Base-by-base conservation (phyloP, 2,797 vertebrate species). In the Gallinago nigripennis region DNA sequence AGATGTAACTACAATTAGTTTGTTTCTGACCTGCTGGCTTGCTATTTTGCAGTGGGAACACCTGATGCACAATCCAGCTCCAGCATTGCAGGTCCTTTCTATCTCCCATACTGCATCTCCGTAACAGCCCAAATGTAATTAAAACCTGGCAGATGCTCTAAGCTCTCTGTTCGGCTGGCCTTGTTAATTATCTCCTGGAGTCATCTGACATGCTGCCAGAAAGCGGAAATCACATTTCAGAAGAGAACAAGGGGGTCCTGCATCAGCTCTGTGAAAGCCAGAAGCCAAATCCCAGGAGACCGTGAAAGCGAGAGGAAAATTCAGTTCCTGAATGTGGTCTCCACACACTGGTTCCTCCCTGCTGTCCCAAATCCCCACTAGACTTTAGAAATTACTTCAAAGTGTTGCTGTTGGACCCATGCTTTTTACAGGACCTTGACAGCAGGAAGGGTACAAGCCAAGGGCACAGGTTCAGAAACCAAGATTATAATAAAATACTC, bases 111-210 rank as follows among this genome's bases (percentile, higher is more conserved):
- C 46, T n/a, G 56, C 43, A 91, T 66, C 73, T 91, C 83, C 8
- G 0, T n/a, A 66, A 82, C 61, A 85, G 77, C 73, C 45, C 63
- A 68, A 92, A 81, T 1, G 3, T 88, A 78, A 95, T 92, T 92
- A 94, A 84, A 88, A 79, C 45, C 37, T 92, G 80, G 85, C 80
- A 93, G 87, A 90, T 87, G 77, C 50, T 85, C 33, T 57, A 65
- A 73, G 90, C 50, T 85, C 25, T 79, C 64, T 82, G 54, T 81
- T 27, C 61, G 58, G 28, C 43, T 88, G 66, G 39, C 30, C 78
- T 84, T 75, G 73, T 56, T 96, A 79, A 90, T 94, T 83, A 82
- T 90, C 94, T 91, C 48, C 79, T 37, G 71, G 50, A 65, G 43
- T 27, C 41, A 84, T 61, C 78, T 82, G 82, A 79, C 57, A 12